Conservation (phyloP, 2,797 vertebrate genomes). For the Danio choprae region DNA sequence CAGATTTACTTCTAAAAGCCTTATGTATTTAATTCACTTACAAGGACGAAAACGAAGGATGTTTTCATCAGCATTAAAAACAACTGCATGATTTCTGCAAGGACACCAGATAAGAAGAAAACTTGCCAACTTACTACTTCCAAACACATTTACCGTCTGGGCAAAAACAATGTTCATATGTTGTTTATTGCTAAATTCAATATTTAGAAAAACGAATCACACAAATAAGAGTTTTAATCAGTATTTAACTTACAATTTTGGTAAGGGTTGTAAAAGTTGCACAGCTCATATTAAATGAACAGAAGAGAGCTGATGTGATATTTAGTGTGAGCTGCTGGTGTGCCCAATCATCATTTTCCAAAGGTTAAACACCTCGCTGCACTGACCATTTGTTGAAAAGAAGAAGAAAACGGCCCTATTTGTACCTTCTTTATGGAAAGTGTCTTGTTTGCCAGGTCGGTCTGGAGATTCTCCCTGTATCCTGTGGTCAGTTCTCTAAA, state of each 20-base stretch:
- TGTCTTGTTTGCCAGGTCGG: slow-evolving; percentile 40
- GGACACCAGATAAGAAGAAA: no score
- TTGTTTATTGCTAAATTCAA: neutral
- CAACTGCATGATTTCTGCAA: no score
- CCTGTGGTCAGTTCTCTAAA: slow-evolving; percentile 57
- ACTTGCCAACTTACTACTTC: neutral
- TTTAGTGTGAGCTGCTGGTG: neutral
- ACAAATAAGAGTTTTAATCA: neutral
- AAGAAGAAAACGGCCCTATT: neutral
- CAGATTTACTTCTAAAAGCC: no score
- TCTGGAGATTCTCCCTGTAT: slow-evolving; percentile 52
- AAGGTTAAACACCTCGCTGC: slow-evolving; percentile 30
- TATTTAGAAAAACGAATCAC: no score
- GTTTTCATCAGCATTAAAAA: neutral
- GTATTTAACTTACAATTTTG: neutral
- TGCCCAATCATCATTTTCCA: neutral
- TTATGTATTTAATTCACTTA: no score
- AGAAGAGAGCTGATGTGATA: neutral
- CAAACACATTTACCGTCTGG: neutral
- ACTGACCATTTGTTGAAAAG: slow-evolving; percentile 7
- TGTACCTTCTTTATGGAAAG: slow-evolving; percentile 6
- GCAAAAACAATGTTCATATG: neutral
- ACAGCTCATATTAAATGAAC: neutral
- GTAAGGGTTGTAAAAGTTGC: neutral
- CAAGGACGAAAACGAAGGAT: no score